These are phyloP conservation scores for Sinodicranocentrus sp. DNA, from an alignment of 2,888 invertebrate species.

Conservation along the genomic window DNA sequence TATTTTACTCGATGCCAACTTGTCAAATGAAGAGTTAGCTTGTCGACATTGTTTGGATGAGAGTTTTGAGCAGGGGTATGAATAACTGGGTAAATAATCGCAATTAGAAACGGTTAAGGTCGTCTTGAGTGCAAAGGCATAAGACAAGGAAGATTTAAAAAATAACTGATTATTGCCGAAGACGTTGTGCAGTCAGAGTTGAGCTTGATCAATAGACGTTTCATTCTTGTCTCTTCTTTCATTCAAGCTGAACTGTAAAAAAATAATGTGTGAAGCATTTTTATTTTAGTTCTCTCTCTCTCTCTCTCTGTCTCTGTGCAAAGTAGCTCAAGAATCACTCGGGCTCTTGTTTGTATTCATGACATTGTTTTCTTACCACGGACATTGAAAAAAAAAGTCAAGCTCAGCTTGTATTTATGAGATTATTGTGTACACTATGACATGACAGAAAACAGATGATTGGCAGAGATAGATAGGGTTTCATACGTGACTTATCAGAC, in stretches of 20 bases:
- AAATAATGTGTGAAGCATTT: slow-evolving; percentile 9
- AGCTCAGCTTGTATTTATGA: slow-evolving; percentile 14
- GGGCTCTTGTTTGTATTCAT: slow-evolving; percentile 27
- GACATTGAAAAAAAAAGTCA: slow-evolving; percentile 15
- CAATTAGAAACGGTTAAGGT: slow-evolving; percentile 61
- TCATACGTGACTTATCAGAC: slow-evolving; percentile 52
- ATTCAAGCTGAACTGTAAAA: slow-evolving; percentile 1
- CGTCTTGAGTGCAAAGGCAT: slow-evolving; percentile 14
- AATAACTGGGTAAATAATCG: slow-evolving; percentile 40
- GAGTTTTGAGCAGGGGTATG: neutral
- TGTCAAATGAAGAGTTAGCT: neutral
- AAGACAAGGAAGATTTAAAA: slow-evolving; percentile 9
- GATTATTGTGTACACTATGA: slow-evolving; percentile 35
- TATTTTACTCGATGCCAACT: neutral
- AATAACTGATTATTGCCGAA: slow-evolving; percentile 25
- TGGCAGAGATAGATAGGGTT: slow-evolving; percentile 47
- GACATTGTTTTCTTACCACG: slow-evolving; percentile 51
- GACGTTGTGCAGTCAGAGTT: neutral
- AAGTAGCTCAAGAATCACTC: slow-evolving; percentile 52
- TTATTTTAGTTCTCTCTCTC: neutral
- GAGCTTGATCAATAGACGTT: slow-evolving; percentile 45
- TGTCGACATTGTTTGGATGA: neutral
- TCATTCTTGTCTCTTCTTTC: slow-evolving; percentile 22
- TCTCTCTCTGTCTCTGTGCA: neutral
- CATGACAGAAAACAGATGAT: slow-evolving; percentile 44